These are phyloP conservation scores for Ursus arctos DNA, from an alignment of 2,113 vertebrate genomes.

Conservation along the genomic window DNA sequence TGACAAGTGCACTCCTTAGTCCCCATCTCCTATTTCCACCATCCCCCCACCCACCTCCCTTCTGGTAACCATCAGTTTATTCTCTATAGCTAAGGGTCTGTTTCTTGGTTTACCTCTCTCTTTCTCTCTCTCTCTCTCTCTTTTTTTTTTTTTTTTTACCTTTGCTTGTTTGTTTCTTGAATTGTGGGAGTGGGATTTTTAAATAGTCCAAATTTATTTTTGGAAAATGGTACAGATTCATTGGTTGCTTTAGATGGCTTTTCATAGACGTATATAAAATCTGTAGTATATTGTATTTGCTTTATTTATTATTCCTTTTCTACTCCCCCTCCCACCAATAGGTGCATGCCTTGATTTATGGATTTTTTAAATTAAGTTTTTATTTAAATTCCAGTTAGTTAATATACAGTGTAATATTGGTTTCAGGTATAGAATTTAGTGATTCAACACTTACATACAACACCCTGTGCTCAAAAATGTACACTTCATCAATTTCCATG, in stretches of 20 bases:
- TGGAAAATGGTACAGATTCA: constrained; percentile 22
- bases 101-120: neutral
- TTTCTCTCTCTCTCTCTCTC: neutral
- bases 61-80: neutral
- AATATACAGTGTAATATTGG: neutral
- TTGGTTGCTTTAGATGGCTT: constrained; percentile 38
- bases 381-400: neutral
- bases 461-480: neutral
- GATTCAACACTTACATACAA: neutral
- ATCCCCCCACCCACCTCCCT: neutral
- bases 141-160: too few relatives aligned
- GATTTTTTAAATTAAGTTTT: neutral
- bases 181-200: neutral
- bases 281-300: neutral
- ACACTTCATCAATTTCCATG: neutral
- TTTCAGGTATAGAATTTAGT: neutral
- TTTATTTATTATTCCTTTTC: neutral
- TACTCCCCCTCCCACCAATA: neutral
- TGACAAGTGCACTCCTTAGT: neutral
- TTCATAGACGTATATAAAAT: constrained; percentile 50
- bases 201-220: constrained; percentile 18
- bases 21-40: neutral
- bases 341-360: constrained; percentile 56
- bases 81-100: neutral
- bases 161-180: neutral